Evolutionary conservation across 2,113 vertebrate species (phyloP).

Genomic region (Recurvirostra avosetta): DNA sequence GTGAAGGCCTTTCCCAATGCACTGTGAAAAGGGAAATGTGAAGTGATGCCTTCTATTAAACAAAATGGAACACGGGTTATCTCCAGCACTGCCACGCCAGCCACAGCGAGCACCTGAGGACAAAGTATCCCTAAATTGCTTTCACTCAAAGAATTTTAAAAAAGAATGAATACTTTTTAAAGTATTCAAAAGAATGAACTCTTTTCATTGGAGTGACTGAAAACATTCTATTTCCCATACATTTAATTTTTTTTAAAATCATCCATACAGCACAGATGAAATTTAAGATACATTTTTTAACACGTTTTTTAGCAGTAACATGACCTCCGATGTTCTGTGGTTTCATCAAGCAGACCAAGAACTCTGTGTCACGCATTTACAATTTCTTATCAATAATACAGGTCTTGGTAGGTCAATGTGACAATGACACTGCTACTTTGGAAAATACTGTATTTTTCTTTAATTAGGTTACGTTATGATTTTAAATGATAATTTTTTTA

Average conservation of each 20-base stretch:
- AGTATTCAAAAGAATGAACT: background rate
- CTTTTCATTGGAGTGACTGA: background rate
- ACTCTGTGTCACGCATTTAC: background rate
- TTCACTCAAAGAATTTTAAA: background rate
- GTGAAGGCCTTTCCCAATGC: background rate
- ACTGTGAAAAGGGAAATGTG: background rate
- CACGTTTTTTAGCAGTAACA: background rate
- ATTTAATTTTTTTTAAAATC: background rate
- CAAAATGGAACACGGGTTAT: background rate
- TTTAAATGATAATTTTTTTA: background rate
- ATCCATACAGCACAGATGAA: background rate
- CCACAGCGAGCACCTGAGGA: background rate
- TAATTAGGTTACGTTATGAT: background rate
- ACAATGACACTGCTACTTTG: background rate
- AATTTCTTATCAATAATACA: background rate
- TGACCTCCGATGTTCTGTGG: background rate
- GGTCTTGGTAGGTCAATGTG: background rate
- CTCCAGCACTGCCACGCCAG: background rate
- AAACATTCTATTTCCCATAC: background rate
- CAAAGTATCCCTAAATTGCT: background rate
- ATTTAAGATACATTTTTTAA: background rate
- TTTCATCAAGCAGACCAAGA: background rate
- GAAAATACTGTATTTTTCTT: background rate
- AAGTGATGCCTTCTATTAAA: background rate
- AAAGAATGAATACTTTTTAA: background rate